Percentiles rank a stretch among this genome's conserved stretches.
Conservation (phyloP, 2,797 vertebrate genomes). For the Selene dorsalis region DNA sequence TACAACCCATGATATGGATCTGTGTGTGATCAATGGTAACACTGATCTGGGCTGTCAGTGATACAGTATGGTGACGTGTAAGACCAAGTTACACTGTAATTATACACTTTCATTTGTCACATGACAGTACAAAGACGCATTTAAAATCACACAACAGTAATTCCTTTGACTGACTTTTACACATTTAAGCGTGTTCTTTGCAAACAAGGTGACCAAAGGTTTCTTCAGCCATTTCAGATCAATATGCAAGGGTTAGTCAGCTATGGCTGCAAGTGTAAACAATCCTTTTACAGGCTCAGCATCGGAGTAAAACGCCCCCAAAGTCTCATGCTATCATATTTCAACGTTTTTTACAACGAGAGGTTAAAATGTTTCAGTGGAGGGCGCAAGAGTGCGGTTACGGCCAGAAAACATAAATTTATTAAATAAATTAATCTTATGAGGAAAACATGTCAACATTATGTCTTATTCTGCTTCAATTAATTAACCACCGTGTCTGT, state of each 20-base stretch:
- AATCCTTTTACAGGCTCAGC: not conserved
- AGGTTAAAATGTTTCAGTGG: constrained; percentile 31
- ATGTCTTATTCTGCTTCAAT: not conserved
- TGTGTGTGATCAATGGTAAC: no score
- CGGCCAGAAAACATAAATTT: constrained; percentile 18
- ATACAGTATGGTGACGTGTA: no score
- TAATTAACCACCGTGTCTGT: not conserved
- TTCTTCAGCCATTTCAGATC: not conserved
- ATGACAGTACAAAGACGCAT: not conserved
- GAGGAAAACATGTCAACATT: no score
- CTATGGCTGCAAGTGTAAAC: not conserved
- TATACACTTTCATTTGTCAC: not conserved
- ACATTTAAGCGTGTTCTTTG: not conserved
- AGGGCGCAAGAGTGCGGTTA: constrained; percentile 8
- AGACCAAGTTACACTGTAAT: not conserved
- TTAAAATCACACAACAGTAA: not conserved
- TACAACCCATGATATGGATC: not conserved
- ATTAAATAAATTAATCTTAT: constrained; percentile 9
- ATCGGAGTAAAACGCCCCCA: not conserved
- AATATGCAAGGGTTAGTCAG: not conserved
- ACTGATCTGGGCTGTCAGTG: no score
- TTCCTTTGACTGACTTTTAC: not conserved
- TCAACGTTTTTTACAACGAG: constrained; percentile 9
- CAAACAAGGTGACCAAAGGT: not conserved
- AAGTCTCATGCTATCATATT: constrained; percentile 32